Evolutionary conservation across 2,113 vertebrate species (phyloP), one percentile per base, ranked within the genome.

Genomic region (Maccullochella peelii): DNA sequence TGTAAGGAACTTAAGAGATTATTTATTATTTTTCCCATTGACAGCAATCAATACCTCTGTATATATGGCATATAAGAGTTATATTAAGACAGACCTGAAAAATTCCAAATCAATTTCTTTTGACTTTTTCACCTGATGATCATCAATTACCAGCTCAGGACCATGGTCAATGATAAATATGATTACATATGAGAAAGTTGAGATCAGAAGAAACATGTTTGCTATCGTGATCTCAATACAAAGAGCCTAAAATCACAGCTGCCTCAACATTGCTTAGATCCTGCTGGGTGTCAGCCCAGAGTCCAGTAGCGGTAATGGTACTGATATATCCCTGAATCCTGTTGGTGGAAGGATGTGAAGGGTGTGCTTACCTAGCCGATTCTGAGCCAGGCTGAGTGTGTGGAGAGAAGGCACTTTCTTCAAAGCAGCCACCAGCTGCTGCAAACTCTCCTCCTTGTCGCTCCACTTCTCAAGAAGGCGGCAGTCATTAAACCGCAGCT

Each of bases 401-500:
- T 94, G 97, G 63, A 99, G 91, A 4, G 96, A 96, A 8, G 95
- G 87, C 52, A 96, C 95, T 30, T 78, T 89, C 91, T 95, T 98
- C 83, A 97, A 85, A 77, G 94, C 91, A 8, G 83, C 90, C 73
- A 97, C 96, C 86, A 99, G 94, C 86, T 96, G 94, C 15, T 90
- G 84, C 63, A 98, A 88, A 89, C 96, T 95, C 61, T 96, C 95
- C 16, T 93, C 75, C 40, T 95, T 95, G 59, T 95, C 89, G 49
- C 86, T 73, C 23, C 89, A 93, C 55, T 52, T 97, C 93, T 99
- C 97, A 78, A 98, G 96, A 66, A 99, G 96, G 7, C 97, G 96
- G 72, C 98, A 99, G 93, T 98, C 97, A 42, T 95, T 96, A 54
- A 98, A 95, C 0, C 89, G 94, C 71, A 99, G 93, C 89, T 97